These are phyloP conservation scores for Amblyteles armatorius DNA, from an alignment of 2,888 invertebrate species.

Conservation along the genomic window DNA sequence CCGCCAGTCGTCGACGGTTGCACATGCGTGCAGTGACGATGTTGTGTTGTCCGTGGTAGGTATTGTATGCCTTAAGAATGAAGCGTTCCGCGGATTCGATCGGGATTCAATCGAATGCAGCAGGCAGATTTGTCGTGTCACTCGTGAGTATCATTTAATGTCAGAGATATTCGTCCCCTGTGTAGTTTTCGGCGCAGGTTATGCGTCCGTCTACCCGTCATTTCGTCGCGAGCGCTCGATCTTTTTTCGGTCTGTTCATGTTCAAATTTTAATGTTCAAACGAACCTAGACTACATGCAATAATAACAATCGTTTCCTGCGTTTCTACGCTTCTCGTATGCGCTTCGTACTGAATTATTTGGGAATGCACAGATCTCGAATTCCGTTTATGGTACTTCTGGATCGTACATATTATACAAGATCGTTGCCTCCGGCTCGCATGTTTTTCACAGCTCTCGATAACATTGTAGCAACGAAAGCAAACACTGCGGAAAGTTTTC, in stretches of 20 bases:
- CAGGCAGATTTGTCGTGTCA: not conserved
- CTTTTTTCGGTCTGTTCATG: not conserved
- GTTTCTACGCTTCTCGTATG: not conserved
- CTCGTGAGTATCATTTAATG: not conserved
- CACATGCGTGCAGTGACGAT: not conserved
- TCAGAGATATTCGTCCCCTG: not conserved
- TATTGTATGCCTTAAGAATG: not conserved
- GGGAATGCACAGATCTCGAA: too few relatives aligned
- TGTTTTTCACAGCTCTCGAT: too few relatives aligned
- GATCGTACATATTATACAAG: too few relatives aligned
- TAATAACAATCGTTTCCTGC: not conserved
- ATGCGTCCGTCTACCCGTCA: not conserved
- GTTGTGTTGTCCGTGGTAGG: not conserved
- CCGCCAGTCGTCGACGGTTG: not conserved
- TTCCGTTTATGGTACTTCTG: too few relatives aligned
- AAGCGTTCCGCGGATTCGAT: not conserved
- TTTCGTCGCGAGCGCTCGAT: not conserved
- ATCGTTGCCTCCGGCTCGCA: too few relatives aligned
- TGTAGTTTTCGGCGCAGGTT: not conserved
- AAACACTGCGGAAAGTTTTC: too few relatives aligned
- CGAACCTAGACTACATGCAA: not conserved
- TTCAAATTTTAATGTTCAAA: not conserved
- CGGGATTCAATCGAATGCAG: not conserved
- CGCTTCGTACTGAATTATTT: not conserved
- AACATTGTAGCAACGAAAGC: too few relatives aligned